Evolutionary conservation across 2,888 invertebrate genomes (phyloP), one percentile per base, ranked within the genome.

Genomic region (Polydrusus pterygomalis): DNA sequence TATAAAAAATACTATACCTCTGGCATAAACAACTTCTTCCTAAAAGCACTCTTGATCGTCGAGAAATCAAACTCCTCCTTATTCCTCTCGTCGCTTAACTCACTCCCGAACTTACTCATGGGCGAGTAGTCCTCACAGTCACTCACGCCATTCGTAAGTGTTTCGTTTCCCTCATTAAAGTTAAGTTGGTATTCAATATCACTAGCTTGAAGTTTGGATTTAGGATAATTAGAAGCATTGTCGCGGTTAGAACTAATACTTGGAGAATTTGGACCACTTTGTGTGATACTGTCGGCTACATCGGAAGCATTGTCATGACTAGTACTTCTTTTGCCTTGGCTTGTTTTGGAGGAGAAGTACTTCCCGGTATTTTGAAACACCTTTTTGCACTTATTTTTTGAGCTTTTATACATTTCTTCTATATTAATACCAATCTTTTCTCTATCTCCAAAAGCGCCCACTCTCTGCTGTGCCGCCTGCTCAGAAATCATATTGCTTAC

Each of bases 401-500:
- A 87, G 56, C 81, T 84, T 80, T 86, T 87, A 79, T 87, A 87
- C 81, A 88, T 84, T 77, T 85, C 87, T 77, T 88, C 87, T 11
- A 88, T 80, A 64, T 86, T 86, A 2, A 86, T 83, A 0, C 80
- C 79, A 11, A 85, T 73, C 72, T 84, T 85, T 17, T 87, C 86
- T 68, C 82, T 85, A 17, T 87, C 86, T 7, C 75, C 74, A 69
- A 84, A 86, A 8, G 87, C 87, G 0, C 87, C 87, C 1, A 87
- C 87, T 45, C 86, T 79, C 74, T 87, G 87, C 56, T 86, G 85
- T 1, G 85, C 82, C 2, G 87, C 86, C 34, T 87, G 87, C 51
- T 86, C 86, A 5, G 81, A 78, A 75, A 87, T 83, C 25, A 87
- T 81, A 64, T 85, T 84, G 76, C 83, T 85, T 67, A 88, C 84